Evolutionary conservation across 2,888 invertebrate species (phyloP).

Genomic region (Lobophora halterata): DNA sequence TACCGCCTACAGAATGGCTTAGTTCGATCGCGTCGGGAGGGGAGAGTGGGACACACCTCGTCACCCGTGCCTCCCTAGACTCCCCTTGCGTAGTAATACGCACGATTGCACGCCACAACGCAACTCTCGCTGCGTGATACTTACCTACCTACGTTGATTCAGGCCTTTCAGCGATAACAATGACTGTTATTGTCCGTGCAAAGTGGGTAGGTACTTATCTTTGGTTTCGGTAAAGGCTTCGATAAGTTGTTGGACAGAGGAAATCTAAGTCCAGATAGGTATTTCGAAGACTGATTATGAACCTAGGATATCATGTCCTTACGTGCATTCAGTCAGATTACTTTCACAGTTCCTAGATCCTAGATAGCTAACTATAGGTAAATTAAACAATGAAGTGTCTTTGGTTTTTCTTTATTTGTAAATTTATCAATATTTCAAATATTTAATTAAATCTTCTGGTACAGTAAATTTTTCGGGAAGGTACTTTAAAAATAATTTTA

Average conservation of each 20-base stretch:
- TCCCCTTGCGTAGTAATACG: conserved; percentile 69
- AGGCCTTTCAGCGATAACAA: conserved; percentile 33
- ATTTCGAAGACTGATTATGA: no score
- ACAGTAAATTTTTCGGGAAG: conserved; percentile 70
- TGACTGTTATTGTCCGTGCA: conserved; percentile 16
- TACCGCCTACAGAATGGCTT: conserved; percentile 48
- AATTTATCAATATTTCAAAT: conserved; percentile 53
- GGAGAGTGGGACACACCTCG: conserved; percentile 43
- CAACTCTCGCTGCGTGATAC: conserved; percentile 55
- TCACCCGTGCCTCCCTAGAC: conserved; percentile 52
- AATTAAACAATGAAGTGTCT: conserved; percentile 38
- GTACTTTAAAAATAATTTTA: conserved; percentile 56
- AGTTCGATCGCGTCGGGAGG: conserved; percentile 66
- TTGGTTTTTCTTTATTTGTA: conserved; percentile 69
- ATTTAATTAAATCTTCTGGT: conserved; percentile 38
- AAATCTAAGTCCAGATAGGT: no score
- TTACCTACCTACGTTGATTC: conserved; percentile 48
- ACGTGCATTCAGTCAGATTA: no score
- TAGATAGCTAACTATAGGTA: neutral
- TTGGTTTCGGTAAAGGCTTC: conserved; percentile 16
- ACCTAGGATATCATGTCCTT: no score
- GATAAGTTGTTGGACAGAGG: no score
- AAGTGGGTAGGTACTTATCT: conserved; percentile 17
- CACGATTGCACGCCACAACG: conserved; percentile 63
- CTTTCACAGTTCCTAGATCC: neutral